phyloP scores from a whole-genome alignment of 2,113 vertebrate genomes.

The Rhabdornis inornatus region DNA sequence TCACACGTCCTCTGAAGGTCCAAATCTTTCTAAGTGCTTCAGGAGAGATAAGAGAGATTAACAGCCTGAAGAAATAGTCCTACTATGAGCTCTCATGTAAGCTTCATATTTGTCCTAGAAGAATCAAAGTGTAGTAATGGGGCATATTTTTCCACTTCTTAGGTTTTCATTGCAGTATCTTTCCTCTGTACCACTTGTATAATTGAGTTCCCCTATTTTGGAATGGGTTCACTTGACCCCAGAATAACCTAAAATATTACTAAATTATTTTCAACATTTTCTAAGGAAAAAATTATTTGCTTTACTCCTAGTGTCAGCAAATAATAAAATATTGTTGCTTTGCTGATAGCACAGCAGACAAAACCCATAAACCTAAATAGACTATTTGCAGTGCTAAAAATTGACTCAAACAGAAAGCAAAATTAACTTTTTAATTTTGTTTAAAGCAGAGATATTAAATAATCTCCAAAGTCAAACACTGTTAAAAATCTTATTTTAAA shows the following conservation, averaged over 20 bases:
- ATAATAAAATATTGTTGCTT: constrained; percentile 52
- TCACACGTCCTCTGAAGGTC: background rate
- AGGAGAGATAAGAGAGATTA: background rate
- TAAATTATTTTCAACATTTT: constrained; percentile 41
- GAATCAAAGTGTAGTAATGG: background rate
- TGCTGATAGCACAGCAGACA: constrained; percentile 14
- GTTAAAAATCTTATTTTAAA: constrained; percentile 44
- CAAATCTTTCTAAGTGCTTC: background rate
- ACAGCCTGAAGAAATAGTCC: background rate
- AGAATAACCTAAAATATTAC: constrained; percentile 49
- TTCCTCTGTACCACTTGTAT: constrained; percentile 2
- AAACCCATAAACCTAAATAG: background rate
- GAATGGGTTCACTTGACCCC: constrained; percentile 37
- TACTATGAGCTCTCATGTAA: background rate
- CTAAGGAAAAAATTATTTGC: constrained; percentile 15
- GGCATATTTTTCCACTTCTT: constrained; percentile 5
- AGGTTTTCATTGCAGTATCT: constrained; percentile 21
- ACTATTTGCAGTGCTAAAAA: constrained; percentile 17
- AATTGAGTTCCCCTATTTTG: constrained; percentile 42
- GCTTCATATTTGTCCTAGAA: background rate
- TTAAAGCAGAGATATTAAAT: constrained; percentile 29
- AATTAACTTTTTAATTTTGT: constrained; percentile 17
- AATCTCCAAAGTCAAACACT: constrained; percentile 7
- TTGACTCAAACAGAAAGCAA: background rate
- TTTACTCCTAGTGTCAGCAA: constrained; percentile 36